Evolutionary conservation across 2,797 vertebrate species (phyloP), one percentile per base, ranked within the genome.

Genomic region (Meda fulgida): DNA sequence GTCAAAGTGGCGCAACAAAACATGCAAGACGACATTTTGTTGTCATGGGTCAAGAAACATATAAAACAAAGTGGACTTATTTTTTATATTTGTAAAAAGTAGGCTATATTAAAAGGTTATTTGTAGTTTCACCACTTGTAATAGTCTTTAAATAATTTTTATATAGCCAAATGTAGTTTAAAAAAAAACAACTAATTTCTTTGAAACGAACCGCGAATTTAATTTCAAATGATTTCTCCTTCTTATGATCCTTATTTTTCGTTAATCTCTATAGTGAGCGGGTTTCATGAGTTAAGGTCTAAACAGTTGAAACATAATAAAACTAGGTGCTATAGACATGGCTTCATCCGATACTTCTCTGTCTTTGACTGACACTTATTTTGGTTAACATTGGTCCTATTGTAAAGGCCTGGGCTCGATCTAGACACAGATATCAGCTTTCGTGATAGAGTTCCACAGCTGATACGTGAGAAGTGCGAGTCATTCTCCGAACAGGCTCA

Each of bases 391-490:
- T 81, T 86, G 88, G 78, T 78, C 53, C 87, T 88, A 85, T 89
- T 91, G 90, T 91, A 73, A 31, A 75, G 65, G 75, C 60, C 31
- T 38, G 80, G 83, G 31, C 80, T 86, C 69, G 80, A 82, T 83
- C 80, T 78, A 73, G 84, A 76, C 78, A 84, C 81, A 73, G 75
- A 83, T 83, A 48, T 91, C 89, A 84, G 78, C 80, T 87, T 85
- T 84, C 88, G 83, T 72, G 89, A 87, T 86, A 84, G 72, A 83
- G 90, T 91, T 91, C 90, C 86, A 90, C 80, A 71, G 76, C 81
- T 84, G 90, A 85, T 85, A 92, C 70, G 83, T 88, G 91, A 92
- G 89, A 90, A 89, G 90, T 90, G 75, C 87, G 51, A 89, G 87
- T 90, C 86, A 84, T 88, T 89, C 89, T 90, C 87, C 87, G 87